phyloP scores from a whole-genome alignment of 2,888 invertebrate species.

The Chrysina gloriosa region DNA sequence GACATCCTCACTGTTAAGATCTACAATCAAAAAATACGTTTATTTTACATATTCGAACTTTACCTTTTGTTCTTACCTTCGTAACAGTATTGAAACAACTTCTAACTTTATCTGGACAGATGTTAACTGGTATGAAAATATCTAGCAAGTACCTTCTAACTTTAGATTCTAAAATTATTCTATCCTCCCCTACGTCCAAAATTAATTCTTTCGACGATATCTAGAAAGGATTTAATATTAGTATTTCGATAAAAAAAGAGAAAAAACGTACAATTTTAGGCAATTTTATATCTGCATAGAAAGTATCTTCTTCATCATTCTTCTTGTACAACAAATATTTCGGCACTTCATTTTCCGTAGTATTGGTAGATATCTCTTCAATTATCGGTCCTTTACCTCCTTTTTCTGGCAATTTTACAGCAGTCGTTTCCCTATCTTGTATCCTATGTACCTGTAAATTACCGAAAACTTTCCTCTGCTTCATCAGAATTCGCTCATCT shows the following conservation, averaged over 20 bases:
- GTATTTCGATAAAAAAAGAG: not conserved
- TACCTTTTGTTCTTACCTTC: constrained; percentile 61
- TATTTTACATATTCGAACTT: not conserved
- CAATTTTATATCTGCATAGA: constrained; percentile 74
- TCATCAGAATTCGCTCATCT: constrained; percentile 75
- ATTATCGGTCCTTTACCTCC: constrained; percentile 10
- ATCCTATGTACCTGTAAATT: constrained; percentile 80
- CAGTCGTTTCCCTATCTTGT: constrained; percentile 73
- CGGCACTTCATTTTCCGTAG: constrained; percentile 63
- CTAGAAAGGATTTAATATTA: constrained; percentile 65
- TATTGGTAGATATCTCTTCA: constrained; percentile 45
- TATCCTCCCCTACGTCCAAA: constrained; percentile 80
- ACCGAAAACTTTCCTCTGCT: constrained; percentile 81
- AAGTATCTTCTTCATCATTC: constrained; percentile 65
- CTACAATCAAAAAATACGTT: constrained; percentile 32
- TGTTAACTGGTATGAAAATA: constrained; percentile 75
- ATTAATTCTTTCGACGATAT: constrained; percentile 72
- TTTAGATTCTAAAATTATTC: constrained; percentile 75
- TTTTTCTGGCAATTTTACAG: constrained; percentile 59
- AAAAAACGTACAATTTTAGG: constrained; percentile 62
- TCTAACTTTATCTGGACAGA: constrained; percentile 69
- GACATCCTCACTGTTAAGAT: constrained; percentile 41
- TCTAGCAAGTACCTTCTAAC: constrained; percentile 74
- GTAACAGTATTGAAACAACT: constrained; percentile 69
- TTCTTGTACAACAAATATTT: constrained; percentile 72